A percentile compares a stretch with the other conserved stretches of the same genome.
Evolutionary conservation across 2,113 vertebrate genomes (phyloP).

Genomic region (Pantherophis guttatus): DNA sequence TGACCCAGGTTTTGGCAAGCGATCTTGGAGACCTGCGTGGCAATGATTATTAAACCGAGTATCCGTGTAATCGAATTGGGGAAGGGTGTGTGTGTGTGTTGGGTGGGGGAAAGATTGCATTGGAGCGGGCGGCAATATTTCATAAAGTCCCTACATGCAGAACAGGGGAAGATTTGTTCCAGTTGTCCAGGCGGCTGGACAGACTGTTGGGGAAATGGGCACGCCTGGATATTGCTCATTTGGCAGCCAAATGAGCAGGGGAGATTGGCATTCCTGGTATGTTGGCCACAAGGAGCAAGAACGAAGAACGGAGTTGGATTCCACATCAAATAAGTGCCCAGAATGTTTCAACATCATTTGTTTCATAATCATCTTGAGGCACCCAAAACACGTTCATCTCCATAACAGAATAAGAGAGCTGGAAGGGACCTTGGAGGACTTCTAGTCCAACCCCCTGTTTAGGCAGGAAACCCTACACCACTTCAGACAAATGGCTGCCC

Average conservation of each 20-base stretch:
- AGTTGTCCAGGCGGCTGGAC: conserved; percentile 54
- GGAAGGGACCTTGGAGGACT: not conserved
- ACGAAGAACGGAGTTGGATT: not conserved
- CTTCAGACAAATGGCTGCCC: no score
- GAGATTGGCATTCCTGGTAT: conserved; percentile 20
- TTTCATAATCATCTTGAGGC: fast-evolving
- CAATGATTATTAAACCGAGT: conserved; percentile 65
- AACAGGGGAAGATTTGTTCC: conserved; percentile 48
- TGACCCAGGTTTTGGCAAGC: conserved; percentile 75
- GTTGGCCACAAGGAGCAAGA: conserved; percentile 9
- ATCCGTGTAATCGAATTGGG: conserved; percentile 38
- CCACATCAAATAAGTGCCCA: not conserved
- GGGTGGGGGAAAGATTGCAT: conserved; percentile 29
- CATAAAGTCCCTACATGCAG: conserved; percentile 27
- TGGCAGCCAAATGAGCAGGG: not conserved
- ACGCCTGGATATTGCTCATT: conserved; percentile 28
- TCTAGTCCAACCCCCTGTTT: not conserved
- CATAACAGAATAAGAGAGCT: not conserved
- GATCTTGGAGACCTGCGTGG: conserved; percentile 47
- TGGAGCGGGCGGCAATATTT: conserved; percentile 29
- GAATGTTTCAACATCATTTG: not conserved
- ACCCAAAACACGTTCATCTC: fast-evolving
- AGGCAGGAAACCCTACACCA: not conserved
- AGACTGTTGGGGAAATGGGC: not conserved
- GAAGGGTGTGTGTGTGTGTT: not conserved